phyloP scores from a whole-genome alignment of 2,113 vertebrate species.

The Cavia porcellus region DNA sequence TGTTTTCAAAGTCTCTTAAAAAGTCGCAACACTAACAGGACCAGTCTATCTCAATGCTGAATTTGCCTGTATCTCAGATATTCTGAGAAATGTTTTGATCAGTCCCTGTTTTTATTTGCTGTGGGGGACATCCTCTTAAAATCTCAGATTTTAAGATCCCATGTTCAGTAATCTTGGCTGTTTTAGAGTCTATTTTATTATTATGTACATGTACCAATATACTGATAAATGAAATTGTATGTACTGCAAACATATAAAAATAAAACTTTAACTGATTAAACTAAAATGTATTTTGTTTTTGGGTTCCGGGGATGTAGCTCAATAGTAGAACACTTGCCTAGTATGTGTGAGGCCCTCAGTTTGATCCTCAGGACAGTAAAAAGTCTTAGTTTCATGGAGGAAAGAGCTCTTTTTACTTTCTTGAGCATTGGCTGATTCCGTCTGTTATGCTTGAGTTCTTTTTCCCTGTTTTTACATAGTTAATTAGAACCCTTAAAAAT shows the following conservation, averaged over 20 bases:
- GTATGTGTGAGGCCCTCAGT: neutral
- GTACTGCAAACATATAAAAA: neutral
- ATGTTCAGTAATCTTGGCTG: constrained; percentile 51
- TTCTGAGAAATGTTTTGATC: constrained; percentile 46
- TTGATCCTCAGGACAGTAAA: neutral
- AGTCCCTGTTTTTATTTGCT: constrained; percentile 7
- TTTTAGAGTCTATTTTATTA: neutral
- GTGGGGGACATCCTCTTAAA: neutral
- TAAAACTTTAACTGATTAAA: neutral
- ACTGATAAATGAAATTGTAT: neutral
- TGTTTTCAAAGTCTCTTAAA: neutral
- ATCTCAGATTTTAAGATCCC: constrained; percentile 1
- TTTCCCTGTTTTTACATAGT: neutral
- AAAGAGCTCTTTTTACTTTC: neutral
- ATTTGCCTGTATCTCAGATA: neutral
- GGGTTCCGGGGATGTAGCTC: neutral
- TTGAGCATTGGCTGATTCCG: neutral
- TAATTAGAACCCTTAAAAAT: constrained; percentile 41
- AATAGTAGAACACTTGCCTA: neutral
- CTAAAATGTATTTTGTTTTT: neutral
- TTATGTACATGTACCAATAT: neutral
- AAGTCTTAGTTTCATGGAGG: neutral
- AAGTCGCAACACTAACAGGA: neutral
- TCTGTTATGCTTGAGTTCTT: constrained; percentile 20
- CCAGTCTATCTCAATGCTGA: neutral